phyloP scores from a whole-genome alignment of 2,113 vertebrate species.

The Eolophus roseicapilla region DNA sequence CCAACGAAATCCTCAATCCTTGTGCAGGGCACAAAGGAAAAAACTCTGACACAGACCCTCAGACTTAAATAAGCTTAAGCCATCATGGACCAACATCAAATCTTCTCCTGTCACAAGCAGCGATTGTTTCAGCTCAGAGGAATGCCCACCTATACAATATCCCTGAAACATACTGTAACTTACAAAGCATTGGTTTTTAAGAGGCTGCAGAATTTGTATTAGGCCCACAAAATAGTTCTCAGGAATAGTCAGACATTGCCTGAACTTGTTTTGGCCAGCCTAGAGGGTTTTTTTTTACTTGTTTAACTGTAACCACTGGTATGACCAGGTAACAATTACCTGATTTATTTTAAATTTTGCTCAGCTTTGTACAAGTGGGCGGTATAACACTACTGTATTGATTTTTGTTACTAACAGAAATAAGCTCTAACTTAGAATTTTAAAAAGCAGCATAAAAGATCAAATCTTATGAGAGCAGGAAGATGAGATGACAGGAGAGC shows the following conservation, averaged over 20 bases:
- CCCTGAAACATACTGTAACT: not conserved
- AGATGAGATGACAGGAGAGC: not conserved
- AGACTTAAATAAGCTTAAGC: not conserved
- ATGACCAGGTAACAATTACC: not conserved
- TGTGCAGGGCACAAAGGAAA: not conserved
- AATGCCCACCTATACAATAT: not conserved
- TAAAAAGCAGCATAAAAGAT: not conserved
- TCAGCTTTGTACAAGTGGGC: not conserved
- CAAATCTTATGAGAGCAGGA: not conserved
- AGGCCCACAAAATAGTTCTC: not conserved
- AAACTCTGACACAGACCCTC: not conserved
- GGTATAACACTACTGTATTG: not conserved
- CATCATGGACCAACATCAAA: not conserved
- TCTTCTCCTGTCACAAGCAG: not conserved
- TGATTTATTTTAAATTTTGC: not conserved
- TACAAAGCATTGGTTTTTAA: not conserved
- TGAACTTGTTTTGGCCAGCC: not conserved
- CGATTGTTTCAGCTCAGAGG: not conserved
- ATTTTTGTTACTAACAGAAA: not conserved
- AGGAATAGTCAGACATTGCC: not conserved
- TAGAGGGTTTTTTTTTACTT: not conserved
- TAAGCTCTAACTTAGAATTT: not conserved
- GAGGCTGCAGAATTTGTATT: not conserved
- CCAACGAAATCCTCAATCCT: not conserved
- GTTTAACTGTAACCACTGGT: not conserved